phyloP scores from a whole-genome alignment of 2,113 vertebrate genomes.

The Chionodraco myersi region DNA sequence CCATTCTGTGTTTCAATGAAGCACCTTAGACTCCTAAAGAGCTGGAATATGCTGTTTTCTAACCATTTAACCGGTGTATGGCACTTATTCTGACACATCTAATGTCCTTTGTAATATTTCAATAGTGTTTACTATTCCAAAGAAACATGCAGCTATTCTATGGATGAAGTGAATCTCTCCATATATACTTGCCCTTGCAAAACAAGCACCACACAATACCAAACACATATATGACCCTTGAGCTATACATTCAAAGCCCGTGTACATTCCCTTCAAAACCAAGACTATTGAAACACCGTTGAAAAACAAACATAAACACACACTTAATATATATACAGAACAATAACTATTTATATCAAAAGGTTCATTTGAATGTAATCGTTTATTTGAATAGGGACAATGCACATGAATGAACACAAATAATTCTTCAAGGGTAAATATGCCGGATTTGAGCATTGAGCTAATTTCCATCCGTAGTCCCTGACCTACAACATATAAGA shows the following conservation, averaged over 20 bases:
- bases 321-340: no score
- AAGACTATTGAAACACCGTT: background rate
- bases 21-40: background rate
- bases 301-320: no score
- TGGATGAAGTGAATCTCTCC: conserved; percentile 18
- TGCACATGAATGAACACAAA: no score
- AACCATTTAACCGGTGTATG: background rate
- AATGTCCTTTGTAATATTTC: conserved; percentile 16
- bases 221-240: conserved; percentile 39
- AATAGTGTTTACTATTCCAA: conserved; percentile 37
- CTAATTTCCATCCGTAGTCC: no score
- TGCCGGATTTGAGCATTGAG: no score
- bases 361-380: no score
- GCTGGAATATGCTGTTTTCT: background rate
- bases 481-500: no score
- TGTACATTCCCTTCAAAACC: conserved; percentile 40
- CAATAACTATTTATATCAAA: no score
- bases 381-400: no score
- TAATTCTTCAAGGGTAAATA: no score
- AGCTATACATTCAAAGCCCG: conserved; percentile 30
- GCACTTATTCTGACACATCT: conserved; percentile 14
- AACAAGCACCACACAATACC: conserved; percentile 19
- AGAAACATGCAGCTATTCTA: conserved; percentile 44
- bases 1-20: background rate
- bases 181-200: conserved; percentile 55